Base-by-base conservation (phyloP, 1,140 invertebrate genomes). In the Helicoverpa armigera region DNA sequence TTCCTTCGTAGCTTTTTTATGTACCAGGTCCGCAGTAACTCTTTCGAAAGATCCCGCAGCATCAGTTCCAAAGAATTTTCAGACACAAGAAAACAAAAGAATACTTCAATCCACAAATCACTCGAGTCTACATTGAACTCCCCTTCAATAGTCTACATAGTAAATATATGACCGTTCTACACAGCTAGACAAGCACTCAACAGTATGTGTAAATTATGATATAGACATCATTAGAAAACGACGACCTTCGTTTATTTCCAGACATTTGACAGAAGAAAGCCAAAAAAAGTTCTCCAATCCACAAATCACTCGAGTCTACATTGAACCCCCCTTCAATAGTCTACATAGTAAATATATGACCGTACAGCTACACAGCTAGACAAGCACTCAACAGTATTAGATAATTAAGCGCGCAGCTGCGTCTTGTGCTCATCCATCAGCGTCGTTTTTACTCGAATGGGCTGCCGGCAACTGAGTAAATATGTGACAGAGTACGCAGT, bases 361-460 rank as follows among this genome's bases (percentile, higher is more conserved):
- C 48, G 35, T 43, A 35, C 35, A 65, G 31, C 48, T 54, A 29
- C 50, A 53, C 31, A 54, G 69, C 69, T 72, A 54, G 56, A 50
- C 56, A 56, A 63, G 56, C 63, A 74, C 79, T 80, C 69, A 48
- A 48, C 69, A 31, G 79, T 80, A 74, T 80, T 80, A 73, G 60
- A 63, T 67, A 77, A 60, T 80, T 60, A 73, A 74, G 23, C 58
- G 69, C 43, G 48, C 79, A 80, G 79, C 61, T 80, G 79, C 58
- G 56, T 63, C 75, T 67, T 70, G 18, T n/a, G 23, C 35, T 53
- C 79, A 80, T 80, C 79, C 56, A 74, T 80, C 79, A 65, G 11
- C 51, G 53, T 61, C 53, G 58, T 79, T 79, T 72, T 72, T 72
- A 72, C 48, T 13, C 69, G 18, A 69, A 11, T 11, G 14, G 14